Conservation (phyloP, 2,113 vertebrate species). For the Corythornis vintsioides region DNA sequence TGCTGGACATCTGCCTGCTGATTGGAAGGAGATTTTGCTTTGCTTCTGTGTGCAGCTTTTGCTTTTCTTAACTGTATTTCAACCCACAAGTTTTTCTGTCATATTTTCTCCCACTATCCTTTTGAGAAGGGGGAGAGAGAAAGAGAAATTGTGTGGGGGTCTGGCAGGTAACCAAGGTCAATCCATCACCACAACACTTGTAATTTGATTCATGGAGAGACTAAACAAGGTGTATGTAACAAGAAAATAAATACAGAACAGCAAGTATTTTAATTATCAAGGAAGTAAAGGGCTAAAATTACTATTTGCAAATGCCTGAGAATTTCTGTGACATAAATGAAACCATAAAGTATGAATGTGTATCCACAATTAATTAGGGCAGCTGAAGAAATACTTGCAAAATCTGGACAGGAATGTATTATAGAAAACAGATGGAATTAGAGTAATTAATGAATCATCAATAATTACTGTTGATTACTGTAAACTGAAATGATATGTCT, state of each 20-base stretch:
- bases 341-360: neutral
- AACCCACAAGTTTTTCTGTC: neutral
- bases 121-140: neutral
- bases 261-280: neutral
- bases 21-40: neutral
- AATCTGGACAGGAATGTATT: neutral
- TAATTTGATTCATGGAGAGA: neutral
- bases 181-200: neutral
- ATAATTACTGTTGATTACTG: neutral
- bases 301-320: neutral
- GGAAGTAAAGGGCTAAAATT: neutral
- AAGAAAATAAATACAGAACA: neutral
- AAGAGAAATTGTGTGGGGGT: neutral
- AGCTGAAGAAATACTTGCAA: neutral
- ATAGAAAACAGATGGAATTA: neutral
- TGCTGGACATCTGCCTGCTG: neutral
- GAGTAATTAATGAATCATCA: neutral
- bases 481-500: neutral
- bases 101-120: neutral
- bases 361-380: neutral
- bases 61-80: neutral
- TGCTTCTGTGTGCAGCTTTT: neutral
- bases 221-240: neutral
- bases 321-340: neutral
- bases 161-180: neutral